These are phyloP conservation scores for Callopanchax toddi DNA, from an alignment of 2,113 vertebrate genomes.

Conservation along the genomic window DNA sequence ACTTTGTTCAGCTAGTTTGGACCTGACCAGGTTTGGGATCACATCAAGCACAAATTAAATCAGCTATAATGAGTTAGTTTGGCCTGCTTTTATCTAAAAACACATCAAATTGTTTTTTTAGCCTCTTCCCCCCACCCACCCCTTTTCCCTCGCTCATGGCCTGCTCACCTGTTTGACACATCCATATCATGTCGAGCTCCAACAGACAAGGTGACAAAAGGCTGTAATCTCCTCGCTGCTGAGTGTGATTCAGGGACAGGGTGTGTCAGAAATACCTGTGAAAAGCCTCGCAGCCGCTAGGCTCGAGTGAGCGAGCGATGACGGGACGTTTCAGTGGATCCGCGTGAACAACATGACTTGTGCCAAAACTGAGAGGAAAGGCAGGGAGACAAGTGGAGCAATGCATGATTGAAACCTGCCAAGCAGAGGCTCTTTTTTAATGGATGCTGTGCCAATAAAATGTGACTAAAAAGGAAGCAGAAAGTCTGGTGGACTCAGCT, in stretches of 20 bases:
- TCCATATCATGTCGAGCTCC: constrained; percentile 65
- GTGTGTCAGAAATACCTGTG: constrained; percentile 76
- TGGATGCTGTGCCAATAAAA: constrained; percentile 25
- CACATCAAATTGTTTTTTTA: neutral
- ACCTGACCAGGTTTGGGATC: neutral
- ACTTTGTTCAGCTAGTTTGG: constrained; percentile 11
- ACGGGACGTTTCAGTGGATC: constrained; percentile 75
- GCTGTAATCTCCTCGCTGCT: constrained; percentile 70
- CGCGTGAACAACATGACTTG: constrained; percentile 55
- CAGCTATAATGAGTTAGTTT: constrained; percentile 8
- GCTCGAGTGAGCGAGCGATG: constrained; percentile 73
- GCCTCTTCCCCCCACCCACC: neutral
- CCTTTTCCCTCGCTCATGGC: neutral
- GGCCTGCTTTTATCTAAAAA: constrained; percentile 31
- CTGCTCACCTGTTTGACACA: constrained; percentile 62
- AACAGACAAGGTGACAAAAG: constrained; percentile 76
- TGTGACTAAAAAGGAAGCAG: constrained; percentile 45
- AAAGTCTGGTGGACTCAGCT: constrained; percentile 42
- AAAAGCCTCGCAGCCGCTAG: constrained; percentile 57
- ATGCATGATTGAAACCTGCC: constrained; percentile 54
- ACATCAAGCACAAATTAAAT: constrained; percentile 1
- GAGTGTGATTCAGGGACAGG: constrained; percentile 66
- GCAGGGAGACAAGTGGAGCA: constrained; percentile 28
- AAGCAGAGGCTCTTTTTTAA: constrained; percentile 55
- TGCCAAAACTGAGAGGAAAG: constrained; percentile 62